Evolutionary conservation across 2,113 vertebrate species (phyloP).

Genomic region (Bettongia penicillata): DNA sequence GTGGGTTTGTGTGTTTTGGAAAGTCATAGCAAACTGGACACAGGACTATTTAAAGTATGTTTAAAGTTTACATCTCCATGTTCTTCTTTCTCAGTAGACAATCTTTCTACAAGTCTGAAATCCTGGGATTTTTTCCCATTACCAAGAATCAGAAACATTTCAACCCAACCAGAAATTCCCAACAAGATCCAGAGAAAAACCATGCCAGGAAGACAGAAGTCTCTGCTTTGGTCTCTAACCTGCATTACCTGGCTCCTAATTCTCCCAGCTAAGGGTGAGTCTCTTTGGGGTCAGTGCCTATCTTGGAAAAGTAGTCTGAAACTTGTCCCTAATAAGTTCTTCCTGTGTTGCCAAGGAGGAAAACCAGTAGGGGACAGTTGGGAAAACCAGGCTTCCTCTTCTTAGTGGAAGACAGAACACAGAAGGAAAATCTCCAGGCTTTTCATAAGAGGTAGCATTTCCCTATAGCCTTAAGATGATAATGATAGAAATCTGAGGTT

Average conservation of each 20-base stretch:
- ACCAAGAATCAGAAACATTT: not conserved
- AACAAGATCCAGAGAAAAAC: not conserved
- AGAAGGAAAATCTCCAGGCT: not conserved
- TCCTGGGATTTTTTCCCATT: not conserved
- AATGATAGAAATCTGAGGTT: not conserved
- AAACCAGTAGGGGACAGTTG: not conserved
- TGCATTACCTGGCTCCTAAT: not conserved
- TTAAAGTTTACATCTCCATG: not conserved
- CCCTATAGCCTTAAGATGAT: not conserved
- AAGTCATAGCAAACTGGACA: not conserved
- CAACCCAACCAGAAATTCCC: not conserved
- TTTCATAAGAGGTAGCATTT: not conserved
- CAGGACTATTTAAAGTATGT: not conserved
- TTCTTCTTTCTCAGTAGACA: not conserved
- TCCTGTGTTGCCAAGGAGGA: not conserved
- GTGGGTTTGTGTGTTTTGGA: not conserved
- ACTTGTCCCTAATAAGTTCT: not conserved
- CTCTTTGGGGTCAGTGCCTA: not conserved
- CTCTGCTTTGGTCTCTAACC: not conserved
- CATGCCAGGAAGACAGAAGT: not conserved
- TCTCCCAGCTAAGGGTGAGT: not conserved
- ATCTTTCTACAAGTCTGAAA: not conserved
- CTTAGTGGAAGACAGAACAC: not conserved
- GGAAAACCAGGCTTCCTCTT: not conserved
- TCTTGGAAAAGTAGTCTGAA: not conserved